A percentile compares a stretch with the other conserved stretches of the same genome.
Evolutionary conservation across 1,140 invertebrate species (phyloP).

Genomic region (Brachionus asplanchnoidis): DNA sequence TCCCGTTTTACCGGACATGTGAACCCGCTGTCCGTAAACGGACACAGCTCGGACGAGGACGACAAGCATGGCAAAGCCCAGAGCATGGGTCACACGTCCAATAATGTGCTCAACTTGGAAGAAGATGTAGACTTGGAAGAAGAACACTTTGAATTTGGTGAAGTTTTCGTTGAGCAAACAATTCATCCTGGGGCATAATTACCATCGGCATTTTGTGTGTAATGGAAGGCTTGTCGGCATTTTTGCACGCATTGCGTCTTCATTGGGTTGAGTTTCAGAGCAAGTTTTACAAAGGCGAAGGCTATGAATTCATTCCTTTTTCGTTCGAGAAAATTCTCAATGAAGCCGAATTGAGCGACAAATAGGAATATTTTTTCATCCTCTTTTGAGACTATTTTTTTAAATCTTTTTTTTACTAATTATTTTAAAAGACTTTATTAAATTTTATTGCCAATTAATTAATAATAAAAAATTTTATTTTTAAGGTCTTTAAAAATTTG

Average conservation of each 20-base stretch:
- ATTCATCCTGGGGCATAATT: conserved; percentile 84
- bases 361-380: neutral
- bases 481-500: too few species aligned
- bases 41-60: neutral
- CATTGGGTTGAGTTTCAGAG: conserved; percentile 68
- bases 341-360: neutral
- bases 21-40: conserved; percentile 10
- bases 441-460: neutral
- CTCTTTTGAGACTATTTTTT: neutral
- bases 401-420: neutral
- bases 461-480: too few species aligned
- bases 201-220: conserved; percentile 80
- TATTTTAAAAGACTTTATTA: neutral
- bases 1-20: neutral
- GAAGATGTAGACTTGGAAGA: conserved; percentile 1
- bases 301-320: conserved; percentile 41
- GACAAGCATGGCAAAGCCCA: neutral
- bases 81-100: neutral
- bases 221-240: conserved; percentile 96
- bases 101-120: neutral
- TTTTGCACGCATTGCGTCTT: conserved; percentile 91
- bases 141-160: conserved; percentile 73
- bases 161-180: conserved; percentile 82
- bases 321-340: conserved; percentile 36
- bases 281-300: conserved; percentile 43